Evolutionary conservation across 2,113 vertebrate species (phyloP).

Genomic region (Upupa epops): DNA sequence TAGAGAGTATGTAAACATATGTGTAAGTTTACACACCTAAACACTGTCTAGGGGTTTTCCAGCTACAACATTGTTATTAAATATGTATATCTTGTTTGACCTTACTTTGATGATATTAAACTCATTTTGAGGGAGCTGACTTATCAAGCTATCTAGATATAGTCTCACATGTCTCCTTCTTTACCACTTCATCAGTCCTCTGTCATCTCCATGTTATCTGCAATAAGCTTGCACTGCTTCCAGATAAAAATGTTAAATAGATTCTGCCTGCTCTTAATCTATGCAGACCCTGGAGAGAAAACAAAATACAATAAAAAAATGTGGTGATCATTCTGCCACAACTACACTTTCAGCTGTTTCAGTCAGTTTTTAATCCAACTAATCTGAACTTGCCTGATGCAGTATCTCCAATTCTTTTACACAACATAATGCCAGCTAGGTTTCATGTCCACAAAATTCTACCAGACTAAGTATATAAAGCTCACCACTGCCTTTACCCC

Average conservation of each 20-base stretch:
- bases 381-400: background rate
- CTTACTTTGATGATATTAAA: background rate
- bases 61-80: background rate
- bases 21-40: background rate
- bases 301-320: background rate
- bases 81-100: background rate
- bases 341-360: background rate
- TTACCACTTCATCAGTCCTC: constrained; percentile 9
- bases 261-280: background rate
- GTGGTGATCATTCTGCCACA: background rate
- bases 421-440: background rate
- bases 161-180: background rate
- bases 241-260: background rate
- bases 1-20: too few species aligned
- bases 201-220: background rate
- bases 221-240: background rate
- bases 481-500: background rate
- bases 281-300: background rate
- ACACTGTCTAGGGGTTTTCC: background rate
- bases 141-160: background rate
- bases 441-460: background rate
- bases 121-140: background rate
- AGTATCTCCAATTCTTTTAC: background rate
- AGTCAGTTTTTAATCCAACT: background rate
- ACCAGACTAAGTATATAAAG: background rate